Percentiles rank a stretch among this genome's conserved stretches.
These are phyloP conservation scores for Arenicola marina DNA, from an alignment of 2,888 invertebrate species.

Conservation along the genomic window DNA sequence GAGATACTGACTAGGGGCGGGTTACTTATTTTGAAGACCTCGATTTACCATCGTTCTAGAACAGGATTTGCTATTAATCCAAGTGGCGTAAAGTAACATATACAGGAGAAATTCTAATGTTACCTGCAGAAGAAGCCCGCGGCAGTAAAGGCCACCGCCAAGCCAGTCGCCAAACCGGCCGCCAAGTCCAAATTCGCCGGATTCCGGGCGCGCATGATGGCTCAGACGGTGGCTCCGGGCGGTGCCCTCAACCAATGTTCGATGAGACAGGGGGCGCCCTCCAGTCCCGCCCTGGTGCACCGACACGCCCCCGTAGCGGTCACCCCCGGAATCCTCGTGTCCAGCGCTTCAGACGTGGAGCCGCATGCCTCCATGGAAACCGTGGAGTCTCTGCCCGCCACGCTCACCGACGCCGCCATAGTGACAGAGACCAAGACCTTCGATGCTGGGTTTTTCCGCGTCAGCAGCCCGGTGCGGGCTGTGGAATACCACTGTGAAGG, in stretches of 20 bases:
- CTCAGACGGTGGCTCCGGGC: constrained; percentile 19
- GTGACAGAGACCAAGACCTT: constrained; percentile 37
- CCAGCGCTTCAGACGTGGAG: background rate
- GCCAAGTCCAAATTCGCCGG: constrained; percentile 52
- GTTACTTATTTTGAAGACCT: too few species aligned
- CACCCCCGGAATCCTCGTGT: background rate
- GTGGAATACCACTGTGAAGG: background rate
- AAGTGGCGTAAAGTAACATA: too few species aligned
- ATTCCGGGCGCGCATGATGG: constrained; percentile 49
- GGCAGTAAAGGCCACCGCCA: constrained; percentile 11
- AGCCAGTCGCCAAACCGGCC: constrained; percentile 28
- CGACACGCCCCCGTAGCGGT: too few species aligned
- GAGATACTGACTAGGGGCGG: too few species aligned
- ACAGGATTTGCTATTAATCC: too few species aligned
- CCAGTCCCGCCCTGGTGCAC: too few species aligned
- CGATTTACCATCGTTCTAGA: too few species aligned
- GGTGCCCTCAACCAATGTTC: too few species aligned
- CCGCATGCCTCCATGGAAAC: too few species aligned
- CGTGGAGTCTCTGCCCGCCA: too few species aligned
- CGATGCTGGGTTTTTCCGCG: constrained; percentile 52
- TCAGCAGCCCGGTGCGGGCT: constrained; percentile 44
- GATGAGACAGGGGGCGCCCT: too few species aligned
- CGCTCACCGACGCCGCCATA: background rate
- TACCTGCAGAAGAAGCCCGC: constrained; percentile 17
- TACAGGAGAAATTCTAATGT: too few species aligned